Evolutionary conservation across 1,140 invertebrate species (phyloP).

Genomic region (Nixonia krombeini): DNA sequence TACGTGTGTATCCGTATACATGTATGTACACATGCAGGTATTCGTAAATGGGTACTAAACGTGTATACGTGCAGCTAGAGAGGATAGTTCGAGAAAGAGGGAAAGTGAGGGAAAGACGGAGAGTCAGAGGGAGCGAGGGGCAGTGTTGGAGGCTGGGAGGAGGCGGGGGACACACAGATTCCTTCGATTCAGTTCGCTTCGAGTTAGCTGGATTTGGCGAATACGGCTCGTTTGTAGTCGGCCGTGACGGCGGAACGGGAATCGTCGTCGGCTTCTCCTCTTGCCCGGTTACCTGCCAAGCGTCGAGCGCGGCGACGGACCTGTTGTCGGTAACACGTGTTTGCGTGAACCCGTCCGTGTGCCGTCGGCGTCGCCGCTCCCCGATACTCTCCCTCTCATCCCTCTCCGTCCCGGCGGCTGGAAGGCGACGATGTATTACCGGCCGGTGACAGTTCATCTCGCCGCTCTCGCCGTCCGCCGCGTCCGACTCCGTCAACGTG

Average conservation of each 20-base stretch:
- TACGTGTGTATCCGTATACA: too few species aligned
- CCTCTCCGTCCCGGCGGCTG: conserved; percentile 41
- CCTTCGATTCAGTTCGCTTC: conserved; percentile 64
- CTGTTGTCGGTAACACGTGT: conserved; percentile 69
- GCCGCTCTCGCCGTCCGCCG: conserved; percentile 35
- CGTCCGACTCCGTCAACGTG: conserved; percentile 22
- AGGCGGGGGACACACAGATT: conserved; percentile 54
- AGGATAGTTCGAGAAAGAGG: too few species aligned
- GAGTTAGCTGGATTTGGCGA: conserved; percentile 67
- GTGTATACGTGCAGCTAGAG: too few species aligned
- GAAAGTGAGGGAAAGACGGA: too few species aligned
- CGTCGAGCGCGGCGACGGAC: conserved; percentile 34
- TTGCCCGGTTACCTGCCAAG: too few species aligned
- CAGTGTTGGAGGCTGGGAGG: too few species aligned
- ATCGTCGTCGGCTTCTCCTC: too few species aligned
- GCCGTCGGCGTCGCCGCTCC: conserved; percentile 24
- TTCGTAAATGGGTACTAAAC: too few species aligned
- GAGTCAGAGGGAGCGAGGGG: too few species aligned
- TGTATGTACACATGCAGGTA: too few species aligned
- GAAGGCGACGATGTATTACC: conserved; percentile 69
- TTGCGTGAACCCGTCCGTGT: conserved; percentile 61
- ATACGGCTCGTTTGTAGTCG: conserved; percentile 63
- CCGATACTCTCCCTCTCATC: conserved; percentile 39
- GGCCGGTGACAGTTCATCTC: conserved; percentile 67
- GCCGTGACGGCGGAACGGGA: conserved; percentile 49